Evolutionary conservation across 2,113 vertebrate species (phyloP).

Genomic region (Gymnarchus niloticus): DNA sequence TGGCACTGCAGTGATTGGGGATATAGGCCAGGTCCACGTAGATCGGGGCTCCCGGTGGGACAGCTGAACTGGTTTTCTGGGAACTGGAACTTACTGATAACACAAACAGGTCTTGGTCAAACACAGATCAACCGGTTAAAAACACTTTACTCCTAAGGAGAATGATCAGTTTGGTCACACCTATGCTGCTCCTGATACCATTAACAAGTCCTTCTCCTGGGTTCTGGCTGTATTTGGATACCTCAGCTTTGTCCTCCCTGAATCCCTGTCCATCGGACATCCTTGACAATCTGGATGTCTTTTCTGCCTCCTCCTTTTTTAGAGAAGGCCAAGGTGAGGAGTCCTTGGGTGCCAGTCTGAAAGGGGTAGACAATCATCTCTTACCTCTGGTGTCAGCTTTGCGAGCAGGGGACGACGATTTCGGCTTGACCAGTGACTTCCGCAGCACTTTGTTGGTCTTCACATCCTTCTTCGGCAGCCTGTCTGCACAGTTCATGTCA

Average conservation of each 20-base stretch:
- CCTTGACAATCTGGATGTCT: constrained; percentile 63
- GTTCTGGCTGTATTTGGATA: constrained; percentile 71
- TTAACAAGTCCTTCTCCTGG: constrained; percentile 71
- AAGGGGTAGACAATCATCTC: constrained; percentile 74
- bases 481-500: constrained; percentile 65
- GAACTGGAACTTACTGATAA: constrained; percentile 40
- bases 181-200: constrained; percentile 72
- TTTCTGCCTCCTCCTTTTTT: constrained; percentile 76
- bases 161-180: constrained; percentile 52
- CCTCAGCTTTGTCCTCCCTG: constrained; percentile 72
- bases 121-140: not conserved
- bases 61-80: constrained; percentile 55
- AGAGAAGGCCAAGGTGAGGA: constrained; percentile 63
- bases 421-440: constrained; percentile 74
- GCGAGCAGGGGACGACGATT: constrained; percentile 75
- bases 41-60: constrained; percentile 70
- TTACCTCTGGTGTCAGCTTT: constrained; percentile 72
- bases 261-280: constrained; percentile 61
- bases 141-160: not conserved
- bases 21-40: constrained; percentile 96
- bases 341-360: constrained; percentile 62
- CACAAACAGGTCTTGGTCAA: constrained; percentile 26
- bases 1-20: constrained; percentile 95
- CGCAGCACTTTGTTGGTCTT: constrained; percentile 76
- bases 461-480: constrained; percentile 79